Base-by-base conservation (phyloP, 2,797 vertebrate genomes). In the Loriculus beryllinus region DNA sequence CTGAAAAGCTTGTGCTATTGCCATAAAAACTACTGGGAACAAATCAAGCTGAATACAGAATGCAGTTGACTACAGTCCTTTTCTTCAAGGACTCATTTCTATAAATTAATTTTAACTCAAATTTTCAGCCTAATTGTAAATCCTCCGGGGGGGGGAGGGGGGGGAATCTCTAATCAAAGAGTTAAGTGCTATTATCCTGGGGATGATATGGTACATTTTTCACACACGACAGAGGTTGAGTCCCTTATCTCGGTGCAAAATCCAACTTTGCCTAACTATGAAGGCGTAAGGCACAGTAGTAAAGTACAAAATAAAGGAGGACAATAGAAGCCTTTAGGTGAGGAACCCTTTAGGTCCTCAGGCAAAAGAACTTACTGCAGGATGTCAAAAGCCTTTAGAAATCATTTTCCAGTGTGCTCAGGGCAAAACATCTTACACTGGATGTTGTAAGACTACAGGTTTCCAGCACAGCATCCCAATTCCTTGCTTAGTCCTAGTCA, bases 141-240 rank as follows among this genome's bases (percentile, higher is more conserved):
- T 91, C 88, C 65, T 90, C 35, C 40, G 69, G 6, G 35, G 72
- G 8, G 13, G 13, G 12, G 5, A 14, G 12, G 37, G 37, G 37
- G 37, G 37, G 37, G 8, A 91, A 17, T 26, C 64, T 65, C 87
- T 78, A 91, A 96, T 93, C 91, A 88, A 94, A 92, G 68, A 91
- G 26, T 56, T 56, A 91, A 90, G 76, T 79, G 76, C 89, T 82
- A 72, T 90, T 92, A 91, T 92, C 67, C 72, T 70, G 67, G 63
- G 49, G 82, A 90, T 89, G 89, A 92, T 75, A 87, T 6, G 91
- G 82, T 75, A 89, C 91, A 94, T 96, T 93, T 94, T 92, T 96
- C 92, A 96, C 87, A 91, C 9, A 49, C 88, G 92, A 96, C 95
- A 93, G 91, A 91, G 91, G 93, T 70, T 96, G 80, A 76, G 85